Evolutionary conservation across 2,888 invertebrate genomes (phyloP).

Genomic region (Fragum fragum): DNA sequence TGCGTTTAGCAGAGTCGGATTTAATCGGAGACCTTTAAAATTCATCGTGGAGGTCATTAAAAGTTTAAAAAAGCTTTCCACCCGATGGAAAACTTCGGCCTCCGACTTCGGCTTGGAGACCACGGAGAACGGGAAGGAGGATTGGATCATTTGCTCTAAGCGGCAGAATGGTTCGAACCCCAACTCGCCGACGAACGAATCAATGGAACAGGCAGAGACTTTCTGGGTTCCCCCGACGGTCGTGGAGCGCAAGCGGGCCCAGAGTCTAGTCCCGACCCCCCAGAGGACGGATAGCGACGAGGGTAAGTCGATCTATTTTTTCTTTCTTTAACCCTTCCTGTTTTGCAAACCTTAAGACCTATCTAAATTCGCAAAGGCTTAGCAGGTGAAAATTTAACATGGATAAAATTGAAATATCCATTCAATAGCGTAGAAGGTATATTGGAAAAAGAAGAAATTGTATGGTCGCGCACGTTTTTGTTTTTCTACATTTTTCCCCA

Average conservation of each 20-base stretch:
- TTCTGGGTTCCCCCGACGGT: slow-evolving; percentile 86
- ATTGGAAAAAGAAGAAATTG: too few species aligned
- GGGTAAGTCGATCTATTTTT: slow-evolving; percentile 65
- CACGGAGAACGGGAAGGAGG: slow-evolving; percentile 42
- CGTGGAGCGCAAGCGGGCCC: slow-evolving; percentile 81
- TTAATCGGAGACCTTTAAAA: slow-evolving; percentile 21
- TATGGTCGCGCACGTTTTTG: too few species aligned
- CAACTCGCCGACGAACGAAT: slow-evolving; percentile 73
- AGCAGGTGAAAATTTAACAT: too few species aligned
- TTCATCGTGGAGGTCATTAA: slow-evolving; percentile 65
- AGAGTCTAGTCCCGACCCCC: slow-evolving; percentile 81
- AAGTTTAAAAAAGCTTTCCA: slow-evolving; percentile 58
- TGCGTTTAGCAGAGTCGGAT: not conserved
- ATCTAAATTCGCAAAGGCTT: too few species aligned
- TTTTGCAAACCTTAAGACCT: too few species aligned
- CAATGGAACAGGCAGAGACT: slow-evolving; percentile 79
- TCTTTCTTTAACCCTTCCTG: not conserved
- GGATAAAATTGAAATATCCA: too few species aligned
- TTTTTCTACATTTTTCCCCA: too few species aligned
- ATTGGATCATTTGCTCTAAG: slow-evolving; percentile 66
- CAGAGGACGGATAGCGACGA: slow-evolving; percentile 78
- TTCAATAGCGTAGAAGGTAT: too few species aligned
- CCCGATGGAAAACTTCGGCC: slow-evolving; percentile 57
- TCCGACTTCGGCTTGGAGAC: slow-evolving; percentile 14
- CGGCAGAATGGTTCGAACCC: slow-evolving; percentile 82